Percentiles rank a stretch among this genome's conserved stretches.
These are phyloP conservation scores for Sycobia sp. DNA, from an alignment of 1,140 invertebrate species.

Conservation along the genomic window DNA sequence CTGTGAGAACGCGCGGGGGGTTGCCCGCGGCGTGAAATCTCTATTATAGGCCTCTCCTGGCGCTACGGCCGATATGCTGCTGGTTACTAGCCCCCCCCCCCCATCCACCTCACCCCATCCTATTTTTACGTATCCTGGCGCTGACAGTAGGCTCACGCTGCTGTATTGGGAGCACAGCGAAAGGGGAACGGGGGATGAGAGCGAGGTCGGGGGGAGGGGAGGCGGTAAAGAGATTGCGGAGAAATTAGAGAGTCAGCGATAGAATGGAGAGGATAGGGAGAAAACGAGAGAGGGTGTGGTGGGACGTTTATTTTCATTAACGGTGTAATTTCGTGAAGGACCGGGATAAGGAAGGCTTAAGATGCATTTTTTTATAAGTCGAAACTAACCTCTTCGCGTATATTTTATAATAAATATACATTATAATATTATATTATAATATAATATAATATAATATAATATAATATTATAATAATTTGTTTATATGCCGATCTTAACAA, in stretches of 20 bases:
- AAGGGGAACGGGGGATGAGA: not conserved
- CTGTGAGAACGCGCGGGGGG: slow-evolving; percentile 55
- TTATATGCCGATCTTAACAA: too few relatives aligned
- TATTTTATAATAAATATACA: too few relatives aligned
- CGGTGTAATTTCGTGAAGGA: not conserved
- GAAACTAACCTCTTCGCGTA: too few relatives aligned
- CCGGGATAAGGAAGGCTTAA: too few relatives aligned
- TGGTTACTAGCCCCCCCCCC: too few relatives aligned
- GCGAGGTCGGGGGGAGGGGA: not conserved
- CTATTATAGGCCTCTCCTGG: slow-evolving; percentile 47
- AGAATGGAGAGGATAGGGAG: not conserved
- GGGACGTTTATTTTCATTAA: not conserved
- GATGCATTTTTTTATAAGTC: too few relatives aligned
- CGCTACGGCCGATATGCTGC: not conserved
- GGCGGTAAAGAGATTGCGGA: slow-evolving; percentile 7
- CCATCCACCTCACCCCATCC: too few relatives aligned
- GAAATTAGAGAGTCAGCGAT: slow-evolving; percentile 26
- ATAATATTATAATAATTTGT: too few relatives aligned
- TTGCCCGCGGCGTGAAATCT: slow-evolving; percentile 59
- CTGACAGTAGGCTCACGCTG: slow-evolving; percentile 24
- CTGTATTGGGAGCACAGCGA: too few relatives aligned
- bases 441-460: too few relatives aligned
- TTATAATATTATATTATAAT: too few relatives aligned
- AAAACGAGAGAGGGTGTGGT: not conserved
- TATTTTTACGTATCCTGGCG: not conserved